A percentile compares a stretch with the other conserved stretches of the same genome.
phyloP scores from a whole-genome alignment of 2,888 invertebrate genomes.

The Fragum fragum region DNA sequence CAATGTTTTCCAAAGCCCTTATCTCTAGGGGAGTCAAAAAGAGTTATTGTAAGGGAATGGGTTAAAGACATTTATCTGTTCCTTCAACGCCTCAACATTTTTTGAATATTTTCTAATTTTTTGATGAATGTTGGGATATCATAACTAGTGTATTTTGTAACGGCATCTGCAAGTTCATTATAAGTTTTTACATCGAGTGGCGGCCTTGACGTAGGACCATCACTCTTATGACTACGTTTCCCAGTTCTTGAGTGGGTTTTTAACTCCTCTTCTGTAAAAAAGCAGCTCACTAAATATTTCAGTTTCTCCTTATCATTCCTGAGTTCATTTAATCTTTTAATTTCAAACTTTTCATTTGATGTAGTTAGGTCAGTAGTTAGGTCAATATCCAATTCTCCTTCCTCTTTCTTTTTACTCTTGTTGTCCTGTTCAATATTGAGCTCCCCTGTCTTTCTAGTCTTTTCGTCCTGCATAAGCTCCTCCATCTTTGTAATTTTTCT shows the following conservation, averaged over 20 bases:
- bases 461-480: no score
- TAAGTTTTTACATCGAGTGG: constrained; percentile 29
- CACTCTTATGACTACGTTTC: constrained; percentile 20
- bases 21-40: no score
- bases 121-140: constrained; percentile 27
- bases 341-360: not conserved
- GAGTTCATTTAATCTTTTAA: not conserved
- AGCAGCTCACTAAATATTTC: constrained; percentile 26
- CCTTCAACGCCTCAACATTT: constrained; percentile 33
- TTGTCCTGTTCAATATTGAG: no score
- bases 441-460: constrained; percentile 7
- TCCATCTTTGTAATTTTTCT: constrained; percentile 31
- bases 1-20: no score
- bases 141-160: constrained; percentile 21
- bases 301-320: constrained; percentile 30
- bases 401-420: constrained; percentile 21
- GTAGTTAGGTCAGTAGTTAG: no score
- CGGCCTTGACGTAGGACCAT: constrained; percentile 16
- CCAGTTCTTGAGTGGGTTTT: constrained; percentile 36
- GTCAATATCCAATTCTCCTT: constrained; percentile 1
- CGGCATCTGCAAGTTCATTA: constrained; percentile 29
- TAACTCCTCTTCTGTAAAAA: constrained; percentile 39
- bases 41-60: not conserved
- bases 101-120: constrained; percentile 40
- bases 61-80: not conserved